Evolutionary conservation across 2,888 invertebrate species (phyloP).

Genomic region (Campoplex capitator): DNA sequence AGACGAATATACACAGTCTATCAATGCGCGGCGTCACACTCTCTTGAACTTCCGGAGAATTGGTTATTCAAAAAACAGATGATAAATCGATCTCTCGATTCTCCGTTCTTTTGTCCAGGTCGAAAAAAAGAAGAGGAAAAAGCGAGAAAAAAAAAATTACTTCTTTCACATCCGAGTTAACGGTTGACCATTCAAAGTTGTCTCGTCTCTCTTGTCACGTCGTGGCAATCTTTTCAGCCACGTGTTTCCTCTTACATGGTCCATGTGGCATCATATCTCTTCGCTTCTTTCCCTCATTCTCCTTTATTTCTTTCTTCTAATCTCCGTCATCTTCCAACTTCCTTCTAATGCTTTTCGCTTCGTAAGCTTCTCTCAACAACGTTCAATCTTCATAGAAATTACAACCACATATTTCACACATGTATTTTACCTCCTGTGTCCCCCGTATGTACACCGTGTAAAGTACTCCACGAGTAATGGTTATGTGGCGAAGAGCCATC

Average conservation of each 20-base stretch:
- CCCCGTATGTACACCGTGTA: background rate
- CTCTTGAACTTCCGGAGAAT: slow-evolving; percentile 55
- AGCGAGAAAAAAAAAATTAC: background rate
- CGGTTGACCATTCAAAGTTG: slow-evolving; percentile 45
- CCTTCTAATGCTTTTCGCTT: slow-evolving; percentile 42
- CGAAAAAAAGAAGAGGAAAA: background rate
- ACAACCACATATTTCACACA: slow-evolving; percentile 32
- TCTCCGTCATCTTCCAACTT: slow-evolving; percentile 42
- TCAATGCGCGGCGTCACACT: slow-evolving; percentile 30
- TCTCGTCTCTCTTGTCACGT: slow-evolving; percentile 35
- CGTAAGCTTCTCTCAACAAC: slow-evolving; percentile 10
- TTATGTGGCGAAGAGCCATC: slow-evolving; percentile 29
- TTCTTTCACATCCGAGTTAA: slow-evolving; percentile 29
- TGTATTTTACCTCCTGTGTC: slow-evolving; percentile 12
- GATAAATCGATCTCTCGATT: slow-evolving; percentile 18
- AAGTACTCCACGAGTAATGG: background rate
- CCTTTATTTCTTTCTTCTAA: slow-evolving; percentile 29
- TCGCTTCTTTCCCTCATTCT: background rate
- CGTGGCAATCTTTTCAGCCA: slow-evolving; percentile 11
- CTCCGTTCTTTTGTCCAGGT: background rate
- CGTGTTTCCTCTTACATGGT: slow-evolving; percentile 9
- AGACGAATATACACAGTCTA: background rate
- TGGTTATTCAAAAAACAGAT: slow-evolving; percentile 33
- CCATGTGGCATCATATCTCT: background rate
- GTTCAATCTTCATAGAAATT: slow-evolving; percentile 57